Evolutionary conservation across 2,888 invertebrate species (phyloP).

Genomic region (Yponomeuta plumbellus): DNA sequence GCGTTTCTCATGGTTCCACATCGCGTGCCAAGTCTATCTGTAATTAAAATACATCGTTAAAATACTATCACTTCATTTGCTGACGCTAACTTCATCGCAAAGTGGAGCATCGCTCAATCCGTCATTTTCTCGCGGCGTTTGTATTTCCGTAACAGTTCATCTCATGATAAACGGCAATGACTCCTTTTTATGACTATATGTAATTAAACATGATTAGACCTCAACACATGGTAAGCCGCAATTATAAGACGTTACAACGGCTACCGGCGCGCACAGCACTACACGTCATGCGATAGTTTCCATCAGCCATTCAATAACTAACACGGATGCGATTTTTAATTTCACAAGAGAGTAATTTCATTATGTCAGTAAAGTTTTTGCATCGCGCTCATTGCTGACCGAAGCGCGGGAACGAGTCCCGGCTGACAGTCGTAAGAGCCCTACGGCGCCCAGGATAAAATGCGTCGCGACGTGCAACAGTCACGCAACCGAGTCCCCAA

Average conservation of each 20-base stretch:
- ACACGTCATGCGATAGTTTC: constrained; percentile 62
- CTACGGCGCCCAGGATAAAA: not conserved
- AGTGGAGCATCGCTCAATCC: constrained; percentile 35
- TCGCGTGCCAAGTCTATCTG: not conserved
- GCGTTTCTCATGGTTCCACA: not conserved
- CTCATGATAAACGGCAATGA: constrained; percentile 74
- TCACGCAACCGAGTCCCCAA: constrained; percentile 40
- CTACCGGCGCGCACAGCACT: constrained; percentile 56
- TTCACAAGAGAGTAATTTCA: constrained; percentile 40
- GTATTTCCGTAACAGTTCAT: constrained; percentile 70
- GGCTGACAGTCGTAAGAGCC: too few species aligned
- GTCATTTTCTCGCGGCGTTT: constrained; percentile 57
- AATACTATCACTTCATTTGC: not conserved
- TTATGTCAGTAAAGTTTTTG: constrained; percentile 34
- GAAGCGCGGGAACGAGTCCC: constrained; percentile 19
- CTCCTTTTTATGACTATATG: constrained; percentile 54
- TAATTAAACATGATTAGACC: constrained; percentile 73
- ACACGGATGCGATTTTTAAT: constrained; percentile 59
- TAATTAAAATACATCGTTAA: not conserved
- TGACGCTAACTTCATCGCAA: not conserved
- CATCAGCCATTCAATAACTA: constrained; percentile 58
- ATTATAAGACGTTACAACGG: constrained; percentile 69
- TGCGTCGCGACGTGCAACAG: constrained; percentile 32
- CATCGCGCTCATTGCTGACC: constrained; percentile 28
- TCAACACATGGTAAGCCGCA: constrained; percentile 69